Conservation (phyloP, 2,888 invertebrate genomes). For the Adela reaumurella region DNA sequence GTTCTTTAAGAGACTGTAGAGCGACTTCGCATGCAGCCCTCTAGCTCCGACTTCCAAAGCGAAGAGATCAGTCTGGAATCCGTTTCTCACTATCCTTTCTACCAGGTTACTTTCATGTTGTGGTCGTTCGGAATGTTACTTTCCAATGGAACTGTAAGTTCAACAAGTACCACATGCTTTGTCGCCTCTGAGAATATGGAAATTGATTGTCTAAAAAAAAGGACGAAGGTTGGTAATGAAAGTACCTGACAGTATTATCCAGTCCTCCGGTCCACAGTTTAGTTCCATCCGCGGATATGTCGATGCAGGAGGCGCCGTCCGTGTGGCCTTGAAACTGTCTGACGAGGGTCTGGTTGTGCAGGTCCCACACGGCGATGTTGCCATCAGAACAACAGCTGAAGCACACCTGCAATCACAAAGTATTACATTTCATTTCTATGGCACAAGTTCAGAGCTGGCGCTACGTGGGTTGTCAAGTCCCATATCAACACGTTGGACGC, state of each 20-base stretch:
- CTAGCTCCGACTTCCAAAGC: no score
- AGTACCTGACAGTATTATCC: conserved; percentile 84
- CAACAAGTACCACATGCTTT: no score
- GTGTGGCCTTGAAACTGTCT: conserved; percentile 90
- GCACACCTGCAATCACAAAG: conserved; percentile 62
- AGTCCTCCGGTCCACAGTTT: conserved; percentile 95
- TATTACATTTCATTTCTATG: background rate
- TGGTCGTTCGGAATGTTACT: no score
- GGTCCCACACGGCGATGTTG: conserved; percentile 95
- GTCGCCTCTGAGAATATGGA: no score
- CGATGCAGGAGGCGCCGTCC: conserved; percentile 94
- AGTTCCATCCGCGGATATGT: conserved; percentile 89
- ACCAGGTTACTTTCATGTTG: no score
- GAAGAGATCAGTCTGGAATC: no score
- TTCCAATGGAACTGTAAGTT: no score
- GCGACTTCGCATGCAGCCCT: no score
- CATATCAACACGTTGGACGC: conserved; percentile 97
- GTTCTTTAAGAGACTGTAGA: no score
- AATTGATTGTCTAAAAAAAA: no score
- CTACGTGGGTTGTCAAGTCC: conserved; percentile 91
- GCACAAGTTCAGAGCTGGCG: conserved; percentile 80
- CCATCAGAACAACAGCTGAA: conserved; percentile 98
- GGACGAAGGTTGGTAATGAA: no score
- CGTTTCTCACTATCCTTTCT: no score
- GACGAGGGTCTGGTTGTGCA: conserved; percentile 88